A percentile compares a stretch with the other conserved stretches of the same genome.
Conservation (phyloP, 2,888 invertebrate genomes). For the Eledone cirrhosa region DNA sequence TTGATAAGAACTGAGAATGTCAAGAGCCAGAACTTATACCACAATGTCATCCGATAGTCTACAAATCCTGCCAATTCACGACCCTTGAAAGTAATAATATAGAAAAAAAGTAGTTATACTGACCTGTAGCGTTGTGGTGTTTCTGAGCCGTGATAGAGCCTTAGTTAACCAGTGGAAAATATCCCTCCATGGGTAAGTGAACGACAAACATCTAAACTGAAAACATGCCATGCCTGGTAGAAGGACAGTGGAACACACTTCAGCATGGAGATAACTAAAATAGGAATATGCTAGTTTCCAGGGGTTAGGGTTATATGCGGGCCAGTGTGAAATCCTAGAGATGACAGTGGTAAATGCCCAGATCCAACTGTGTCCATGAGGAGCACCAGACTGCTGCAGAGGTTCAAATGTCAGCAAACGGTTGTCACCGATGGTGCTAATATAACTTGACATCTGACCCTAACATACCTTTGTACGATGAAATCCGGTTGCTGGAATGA, state of each 20-base stretch:
- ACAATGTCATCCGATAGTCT: no score
- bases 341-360: constrained; percentile 10
- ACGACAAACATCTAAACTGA: constrained; percentile 24
- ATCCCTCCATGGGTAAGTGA: constrained; percentile 25
- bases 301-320: not conserved
- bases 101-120: no score
- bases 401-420: not conserved
- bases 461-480: no score
- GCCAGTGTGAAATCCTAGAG: not conserved
- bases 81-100: no score
- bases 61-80: no score
- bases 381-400: constrained; percentile 4
- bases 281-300: not conserved
- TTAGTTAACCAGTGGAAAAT: constrained; percentile 18
- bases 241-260: no score
- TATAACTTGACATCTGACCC: no score
- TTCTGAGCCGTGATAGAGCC: constrained; percentile 14
- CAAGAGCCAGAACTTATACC: no score
- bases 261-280: not conserved
- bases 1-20: no score
- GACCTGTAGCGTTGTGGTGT: not conserved
- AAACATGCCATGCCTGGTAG: constrained; percentile 23
- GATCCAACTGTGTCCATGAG: constrained; percentile 25
- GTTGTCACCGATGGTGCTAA: no score
- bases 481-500: no score